Conservation (phyloP, 1,140 invertebrate species). For the Hyposmocoma kahamanoa region DNA sequence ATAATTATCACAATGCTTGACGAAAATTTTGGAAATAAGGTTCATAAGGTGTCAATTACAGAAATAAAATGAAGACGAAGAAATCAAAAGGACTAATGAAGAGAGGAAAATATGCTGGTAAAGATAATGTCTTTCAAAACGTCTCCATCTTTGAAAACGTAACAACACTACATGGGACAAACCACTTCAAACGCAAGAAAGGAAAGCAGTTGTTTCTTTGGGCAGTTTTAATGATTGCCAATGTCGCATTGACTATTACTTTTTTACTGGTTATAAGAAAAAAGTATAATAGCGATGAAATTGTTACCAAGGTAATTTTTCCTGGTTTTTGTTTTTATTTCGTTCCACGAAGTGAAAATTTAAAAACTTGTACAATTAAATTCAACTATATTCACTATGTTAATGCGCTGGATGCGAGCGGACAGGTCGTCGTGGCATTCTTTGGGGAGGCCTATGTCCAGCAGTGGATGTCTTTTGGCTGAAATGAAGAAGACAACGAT, state of each 20-base stretch:
- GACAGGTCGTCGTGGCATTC: background rate
- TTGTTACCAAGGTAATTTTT: constrained; percentile 40
- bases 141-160: constrained; percentile 27
- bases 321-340: background rate
- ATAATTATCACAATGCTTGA: too few species aligned
- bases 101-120: too few species aligned
- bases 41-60: too few species aligned
- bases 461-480: background rate
- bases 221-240: constrained; percentile 23
- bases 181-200: constrained; percentile 18
- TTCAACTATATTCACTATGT: background rate
- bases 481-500: background rate
- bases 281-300: constrained; percentile 41
- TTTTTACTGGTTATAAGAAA: constrained; percentile 38
- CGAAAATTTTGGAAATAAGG: too few species aligned
- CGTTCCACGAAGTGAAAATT: background rate
- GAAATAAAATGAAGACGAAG: too few species aligned
- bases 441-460: background rate
- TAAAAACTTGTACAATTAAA: background rate
- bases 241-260: constrained; percentile 20
- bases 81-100: too few species aligned
- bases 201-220: constrained; percentile 22
- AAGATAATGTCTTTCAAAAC: too few species aligned
- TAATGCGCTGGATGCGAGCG: background rate
- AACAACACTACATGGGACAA: constrained; percentile 38